Evolutionary conservation across 2,113 vertebrate genomes (phyloP).

Genomic region (Oreocharis arfaki): DNA sequence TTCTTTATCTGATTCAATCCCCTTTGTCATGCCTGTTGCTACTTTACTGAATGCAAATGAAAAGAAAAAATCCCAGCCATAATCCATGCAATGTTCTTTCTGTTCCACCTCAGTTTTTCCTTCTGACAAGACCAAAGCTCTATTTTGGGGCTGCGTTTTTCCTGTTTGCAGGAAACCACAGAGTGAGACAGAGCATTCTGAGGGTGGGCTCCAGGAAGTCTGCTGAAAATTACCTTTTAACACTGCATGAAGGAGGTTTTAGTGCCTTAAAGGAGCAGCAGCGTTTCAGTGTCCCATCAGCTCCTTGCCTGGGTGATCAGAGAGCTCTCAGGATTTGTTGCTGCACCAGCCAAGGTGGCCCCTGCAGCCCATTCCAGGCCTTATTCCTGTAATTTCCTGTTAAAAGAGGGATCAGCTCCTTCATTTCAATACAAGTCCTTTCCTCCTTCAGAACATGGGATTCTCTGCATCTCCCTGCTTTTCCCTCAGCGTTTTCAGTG

Average conservation of each 20-base stretch:
- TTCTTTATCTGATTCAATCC: background rate
- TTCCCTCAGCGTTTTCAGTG: background rate
- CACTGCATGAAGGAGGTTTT: background rate
- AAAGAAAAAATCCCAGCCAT: background rate
- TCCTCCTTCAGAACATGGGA: background rate
- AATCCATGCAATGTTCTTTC: background rate
- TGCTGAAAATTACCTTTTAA: background rate
- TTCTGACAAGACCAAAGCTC: background rate
- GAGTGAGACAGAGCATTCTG: accelerated
- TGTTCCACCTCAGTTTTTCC: background rate
- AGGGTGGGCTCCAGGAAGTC: background rate
- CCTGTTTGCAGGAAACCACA: background rate
- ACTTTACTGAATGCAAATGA: background rate
- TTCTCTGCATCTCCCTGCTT: background rate
- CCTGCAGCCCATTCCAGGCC: background rate
- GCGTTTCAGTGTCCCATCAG: background rate
- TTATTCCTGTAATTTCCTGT: background rate
- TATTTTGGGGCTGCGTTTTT: background rate
- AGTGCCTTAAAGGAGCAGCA: background rate
- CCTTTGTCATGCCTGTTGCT: background rate
- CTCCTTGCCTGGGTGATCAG: background rate
- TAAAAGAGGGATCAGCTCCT: background rate
- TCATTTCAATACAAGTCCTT: background rate
- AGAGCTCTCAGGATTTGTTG: background rate
- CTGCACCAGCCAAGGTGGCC: background rate